Evolutionary conservation across 2,797 vertebrate species (phyloP), one percentile per base, ranked within the genome.

Genomic region (Distichodus sexfasciatus): DNA sequence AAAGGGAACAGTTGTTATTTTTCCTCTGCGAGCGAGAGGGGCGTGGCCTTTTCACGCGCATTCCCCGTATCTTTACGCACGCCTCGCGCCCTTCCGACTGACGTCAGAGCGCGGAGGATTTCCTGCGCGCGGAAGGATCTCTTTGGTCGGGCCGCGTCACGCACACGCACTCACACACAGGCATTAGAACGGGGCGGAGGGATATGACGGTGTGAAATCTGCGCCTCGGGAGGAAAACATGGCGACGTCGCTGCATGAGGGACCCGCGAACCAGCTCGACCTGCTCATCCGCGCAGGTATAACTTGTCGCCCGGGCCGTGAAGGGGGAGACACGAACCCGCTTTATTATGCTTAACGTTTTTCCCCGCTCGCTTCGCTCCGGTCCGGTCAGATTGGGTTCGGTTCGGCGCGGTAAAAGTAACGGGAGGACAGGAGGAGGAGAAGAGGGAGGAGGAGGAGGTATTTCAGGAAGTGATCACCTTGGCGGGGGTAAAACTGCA

Each of bases 201-300:
- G n/a, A n/a, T 74, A 77, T 81, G 78, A 50, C 43, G 46, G 85
- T 86, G 85, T 82, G 81, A 41, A 66, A 54, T 90, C 93, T 94
- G 91, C 90, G 79, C 90, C 89, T 86, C 90, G 89, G 91, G 91
- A 83, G 33, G 89, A 91, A 96, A 77, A 96, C 93, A 98, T 98
- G 96, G 95, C 96, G 94, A 94, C 94, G 91, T 94, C 94, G 82
- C 90, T 96, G 91, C 94, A 96, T 92, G 95, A 95, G 91, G 95
- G 94, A 82, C 94, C 94, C 90, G 94, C 92, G 78, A 98, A 97
- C 86, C 96, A 98, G 89, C 94, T 98, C 85, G 96, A 98, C 88
- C 87, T 98, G 83, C 96, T 98, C 83, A 98, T 98, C 87, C 91
- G 94, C 85, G 96, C 96, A 86, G 95, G 96, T 97, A 92, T 94